phyloP scores from a whole-genome alignment of 1,140 invertebrate species.

The Cheumatopsyche charites region DNA sequence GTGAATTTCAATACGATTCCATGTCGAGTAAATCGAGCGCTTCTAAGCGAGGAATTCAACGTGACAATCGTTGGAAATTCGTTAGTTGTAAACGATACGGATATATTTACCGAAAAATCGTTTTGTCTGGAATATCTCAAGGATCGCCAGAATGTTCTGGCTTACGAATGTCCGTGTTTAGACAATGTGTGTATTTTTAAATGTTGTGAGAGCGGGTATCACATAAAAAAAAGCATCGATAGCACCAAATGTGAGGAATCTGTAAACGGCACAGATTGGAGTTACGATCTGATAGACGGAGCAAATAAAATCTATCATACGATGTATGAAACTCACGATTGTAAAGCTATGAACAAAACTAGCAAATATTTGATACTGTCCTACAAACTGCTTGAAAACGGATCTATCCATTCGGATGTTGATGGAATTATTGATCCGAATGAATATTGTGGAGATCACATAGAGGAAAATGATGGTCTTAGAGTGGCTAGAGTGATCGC shows the following conservation, averaged over 20 bases:
- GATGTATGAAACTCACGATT: not conserved
- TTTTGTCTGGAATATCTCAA: slow-evolving; percentile 2
- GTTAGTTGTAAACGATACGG: not conserved
- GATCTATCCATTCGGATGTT: not conserved
- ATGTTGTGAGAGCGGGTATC: not conserved
- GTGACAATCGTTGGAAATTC: not conserved
- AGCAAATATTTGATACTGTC: not conserved
- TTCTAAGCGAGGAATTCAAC: too few species aligned
- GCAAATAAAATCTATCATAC: not conserved
- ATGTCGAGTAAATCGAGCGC: too few species aligned
- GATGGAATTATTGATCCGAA: not conserved
- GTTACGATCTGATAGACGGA: not conserved
- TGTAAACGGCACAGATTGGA: not conserved
- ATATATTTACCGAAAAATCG: not conserved
- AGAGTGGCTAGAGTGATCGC: not conserved
- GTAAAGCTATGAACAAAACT: not conserved
- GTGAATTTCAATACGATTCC: not conserved
- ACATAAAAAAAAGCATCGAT: not conserved
- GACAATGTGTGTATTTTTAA: slow-evolving; percentile 9
- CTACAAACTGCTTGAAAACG: not conserved
- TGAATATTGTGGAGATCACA: slow-evolving; percentile 23
- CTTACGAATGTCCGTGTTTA: slow-evolving; percentile 12
- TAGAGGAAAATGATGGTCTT: not conserved
- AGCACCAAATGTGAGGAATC: not conserved
- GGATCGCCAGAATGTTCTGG: not conserved